Percentiles rank a stretch among this genome's conserved stretches.
These are phyloP conservation scores for Mesocricetus auratus DNA, from an alignment of 2,113 vertebrate species.

Conservation along the genomic window DNA sequence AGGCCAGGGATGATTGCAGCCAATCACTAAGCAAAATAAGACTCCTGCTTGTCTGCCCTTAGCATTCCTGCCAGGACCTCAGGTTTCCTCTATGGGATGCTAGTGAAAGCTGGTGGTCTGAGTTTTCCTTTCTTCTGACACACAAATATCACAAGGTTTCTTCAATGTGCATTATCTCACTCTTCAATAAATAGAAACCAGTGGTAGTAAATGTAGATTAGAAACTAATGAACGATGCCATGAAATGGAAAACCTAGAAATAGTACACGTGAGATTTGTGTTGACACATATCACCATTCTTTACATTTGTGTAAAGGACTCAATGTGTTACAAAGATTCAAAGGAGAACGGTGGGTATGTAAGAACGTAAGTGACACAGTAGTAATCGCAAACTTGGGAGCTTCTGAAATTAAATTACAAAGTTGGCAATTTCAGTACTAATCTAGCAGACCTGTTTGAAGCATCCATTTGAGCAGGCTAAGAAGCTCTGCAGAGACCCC, in stretches of 20 bases:
- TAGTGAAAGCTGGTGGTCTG: background rate
- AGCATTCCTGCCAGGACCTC: background rate
- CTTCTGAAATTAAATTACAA: constrained; percentile 6
- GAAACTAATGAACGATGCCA: background rate
- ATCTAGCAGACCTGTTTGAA: background rate
- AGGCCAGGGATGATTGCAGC: background rate
- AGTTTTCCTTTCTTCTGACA: background rate
- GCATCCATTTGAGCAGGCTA: background rate
- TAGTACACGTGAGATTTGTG: background rate
- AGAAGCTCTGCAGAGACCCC: background rate
- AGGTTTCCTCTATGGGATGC: background rate
- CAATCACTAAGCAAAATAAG: background rate
- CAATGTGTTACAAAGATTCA: background rate
- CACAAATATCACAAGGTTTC: background rate
- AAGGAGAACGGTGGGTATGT: background rate
- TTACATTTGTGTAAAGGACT: background rate
- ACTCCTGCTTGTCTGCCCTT: background rate
- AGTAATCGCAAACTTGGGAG: background rate
- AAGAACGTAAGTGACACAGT: background rate
- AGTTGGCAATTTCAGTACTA: background rate
- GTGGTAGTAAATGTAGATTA: background rate
- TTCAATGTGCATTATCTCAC: background rate
- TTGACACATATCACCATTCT: background rate
- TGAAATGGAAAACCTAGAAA: background rate
- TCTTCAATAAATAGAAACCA: background rate